phyloP scores from a whole-genome alignment of 2,797 vertebrate species.

The Rhodeus uyekii region DNA sequence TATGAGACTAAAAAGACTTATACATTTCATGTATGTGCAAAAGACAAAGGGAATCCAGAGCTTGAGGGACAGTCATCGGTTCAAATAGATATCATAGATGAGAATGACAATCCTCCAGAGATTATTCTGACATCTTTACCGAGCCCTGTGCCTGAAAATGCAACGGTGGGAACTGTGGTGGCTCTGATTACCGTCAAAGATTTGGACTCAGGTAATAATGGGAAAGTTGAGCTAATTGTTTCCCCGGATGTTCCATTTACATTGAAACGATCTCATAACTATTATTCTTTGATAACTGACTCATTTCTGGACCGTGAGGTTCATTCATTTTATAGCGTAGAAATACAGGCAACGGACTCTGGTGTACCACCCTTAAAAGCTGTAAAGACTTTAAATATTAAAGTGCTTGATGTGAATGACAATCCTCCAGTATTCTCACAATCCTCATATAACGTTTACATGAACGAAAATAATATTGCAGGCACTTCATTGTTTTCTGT shows the following conservation, averaged over 20 bases:
- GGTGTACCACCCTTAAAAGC: constrained; percentile 36
- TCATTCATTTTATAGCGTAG: constrained; percentile 40
- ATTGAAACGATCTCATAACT: constrained; percentile 45
- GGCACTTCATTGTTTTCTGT: constrained; percentile 80
- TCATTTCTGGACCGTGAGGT: constrained; percentile 41
- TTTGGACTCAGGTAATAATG: constrained; percentile 52
- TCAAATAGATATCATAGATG: constrained; percentile 70
- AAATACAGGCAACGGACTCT: constrained; percentile 42
- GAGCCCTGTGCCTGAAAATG: constrained; percentile 68
- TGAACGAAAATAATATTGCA: constrained; percentile 58
- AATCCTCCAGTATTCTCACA: constrained; percentile 47
- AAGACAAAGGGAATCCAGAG: constrained; percentile 64
- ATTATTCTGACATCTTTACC: constrained; percentile 71
- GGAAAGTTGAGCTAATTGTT: constrained; percentile 41
- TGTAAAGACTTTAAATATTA: constrained; percentile 6
- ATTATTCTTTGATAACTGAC: constrained; percentile 51
- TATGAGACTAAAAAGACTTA: constrained; percentile 64
- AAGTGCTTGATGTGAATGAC: constrained; percentile 52
- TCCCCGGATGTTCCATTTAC: constrained; percentile 37
- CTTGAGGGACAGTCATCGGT: constrained; percentile 70
- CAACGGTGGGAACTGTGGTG: constrained; percentile 53
- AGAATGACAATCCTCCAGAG: constrained; percentile 74
- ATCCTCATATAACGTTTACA: constrained; percentile 34
- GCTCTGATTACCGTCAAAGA: constrained; percentile 54
- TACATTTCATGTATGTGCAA: constrained; percentile 68